Base-by-base conservation (phyloP, 2,797 vertebrate genomes). In the Crocidura indochinensis region DNA sequence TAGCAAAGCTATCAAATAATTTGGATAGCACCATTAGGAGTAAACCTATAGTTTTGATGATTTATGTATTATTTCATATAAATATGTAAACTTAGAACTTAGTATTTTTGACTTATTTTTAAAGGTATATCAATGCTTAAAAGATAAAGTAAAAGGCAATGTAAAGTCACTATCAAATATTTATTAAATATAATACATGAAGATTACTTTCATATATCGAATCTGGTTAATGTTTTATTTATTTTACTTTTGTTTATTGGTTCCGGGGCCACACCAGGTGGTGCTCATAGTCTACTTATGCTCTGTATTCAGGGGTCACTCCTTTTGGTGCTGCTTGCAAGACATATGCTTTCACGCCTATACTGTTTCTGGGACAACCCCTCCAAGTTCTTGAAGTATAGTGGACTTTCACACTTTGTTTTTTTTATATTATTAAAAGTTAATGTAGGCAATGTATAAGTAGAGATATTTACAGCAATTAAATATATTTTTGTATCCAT, bases 41-140 rank as follows among this genome's bases (percentile, higher is more conserved):
- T 67, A 82, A 79, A 77, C 75, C 19, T 77, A 77, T 67, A 74
- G 46, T 85, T 92, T 65, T 91, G 65, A 77, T 81, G 31, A 95
- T 93, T 93, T 87, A 73, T 84, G 60, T 86, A 78, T 91, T 92
- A 93, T 31, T 90, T 77, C 10, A 89, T 87, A 68, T 87, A 78
- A 79, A 85, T 56, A 44, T 79, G 67, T 82, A 77, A 91, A 60
- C 9, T 76, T 76, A 87, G 53, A 29, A 94, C 46, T 94, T 86
- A 69, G 65, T 73, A 79, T 82, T 89, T 93, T 90, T 74, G 44
- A 10, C 9, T 81, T 84, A 64, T 76, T 62, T 8, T 24, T 65
- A 83, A 93, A 29, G n/a, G n/a, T 82, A 0, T 84, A 73, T 68
- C 67, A 91, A 83, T 88, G 38, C 10, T 87, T 80, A 53, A 89